Evolutionary conservation across 1,140 invertebrate genomes (phyloP), one percentile per base, ranked within the genome.

Genomic region (Vanessa atalanta): DNA sequence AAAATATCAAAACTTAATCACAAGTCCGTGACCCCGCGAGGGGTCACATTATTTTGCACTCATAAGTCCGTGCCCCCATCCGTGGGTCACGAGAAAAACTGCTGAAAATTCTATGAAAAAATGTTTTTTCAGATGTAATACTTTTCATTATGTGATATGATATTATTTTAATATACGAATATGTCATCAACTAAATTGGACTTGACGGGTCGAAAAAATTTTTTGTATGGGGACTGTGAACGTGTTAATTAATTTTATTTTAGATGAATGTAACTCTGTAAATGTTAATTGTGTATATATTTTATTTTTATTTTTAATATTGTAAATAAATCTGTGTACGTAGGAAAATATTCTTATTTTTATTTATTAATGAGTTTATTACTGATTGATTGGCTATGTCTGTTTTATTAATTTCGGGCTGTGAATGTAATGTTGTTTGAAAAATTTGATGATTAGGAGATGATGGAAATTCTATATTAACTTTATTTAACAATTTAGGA

Each of bases 401-500:
- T 51, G 14, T 51, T 51, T 51, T 51, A 75, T 64, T 75, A 50
- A 4, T 60, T 47, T 70, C 26, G 51, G 48, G 57, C 16, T 50
- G n/a, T 14, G 20, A 26, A 51, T 51, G 50, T 51, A 51, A 51
- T 15, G 50, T 14, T 15, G 50, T 51, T 51, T 51, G 50, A 51
- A 51, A 51, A 2, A 14, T 51, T 51, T 51, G 14, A 51, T 15
- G 14, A 51, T 51, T 51, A 51, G 13, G 60, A 37, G 31, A 61
- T 37, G 23, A 31, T 37, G 60, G 37, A 64, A 48, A 51, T 13
- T 51, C 50, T 51, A 51, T 51, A 15, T n/a, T 51, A 3, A 13
- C 14, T 14, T 15, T 51, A 15, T 51, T 13, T 50, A 73, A 67
- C 65, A 69, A 77, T 23, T 55, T 12, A 57, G 68, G 76, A 7